These are phyloP conservation scores for Pseudomyrmex sp. DNA, from an alignment of 1,140 invertebrate species.

Conservation along the genomic window DNA sequence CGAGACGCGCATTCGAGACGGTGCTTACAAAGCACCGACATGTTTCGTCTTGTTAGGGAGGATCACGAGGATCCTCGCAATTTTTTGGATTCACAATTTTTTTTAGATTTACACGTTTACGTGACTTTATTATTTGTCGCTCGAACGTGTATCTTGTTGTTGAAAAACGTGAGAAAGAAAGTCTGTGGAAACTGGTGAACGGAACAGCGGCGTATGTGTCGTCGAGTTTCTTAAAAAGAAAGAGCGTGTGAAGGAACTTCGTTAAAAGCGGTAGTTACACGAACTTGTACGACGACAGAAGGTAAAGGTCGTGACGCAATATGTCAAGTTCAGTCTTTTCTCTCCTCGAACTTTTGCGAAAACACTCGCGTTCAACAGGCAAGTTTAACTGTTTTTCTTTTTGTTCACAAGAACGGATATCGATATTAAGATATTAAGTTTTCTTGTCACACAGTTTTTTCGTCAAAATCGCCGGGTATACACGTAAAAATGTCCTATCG, in stretches of 20 bases:
- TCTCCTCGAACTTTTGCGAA: slow-evolving; percentile 1
- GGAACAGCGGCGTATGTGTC: too few relatives aligned
- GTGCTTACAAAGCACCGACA: background rate
- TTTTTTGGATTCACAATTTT: background rate
- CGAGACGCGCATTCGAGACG: background rate
- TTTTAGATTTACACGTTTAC: slow-evolving; percentile 1
- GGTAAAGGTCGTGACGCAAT: slow-evolving; percentile 1
- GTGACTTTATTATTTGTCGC: background rate
- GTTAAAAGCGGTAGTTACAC: background rate
- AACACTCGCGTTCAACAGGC: background rate
- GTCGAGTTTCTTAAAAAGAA: background rate
- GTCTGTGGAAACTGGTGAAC: background rate
- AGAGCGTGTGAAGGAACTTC: background rate
- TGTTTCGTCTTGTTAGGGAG: background rate
- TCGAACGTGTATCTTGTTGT: background rate
- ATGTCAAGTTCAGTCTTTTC: slow-evolving; percentile 53
- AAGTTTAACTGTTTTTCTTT: background rate
- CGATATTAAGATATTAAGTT: background rate
- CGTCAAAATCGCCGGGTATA: background rate
- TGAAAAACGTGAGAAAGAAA: background rate
- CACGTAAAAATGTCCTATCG: background rate
- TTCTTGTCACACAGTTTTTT: background rate
- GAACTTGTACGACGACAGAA: background rate
- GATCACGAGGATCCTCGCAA: background rate
- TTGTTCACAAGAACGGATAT: background rate